Evolutionary conservation across 2,797 vertebrate species (phyloP).

Genomic region (Ptychobarbus kaznakovi): DNA sequence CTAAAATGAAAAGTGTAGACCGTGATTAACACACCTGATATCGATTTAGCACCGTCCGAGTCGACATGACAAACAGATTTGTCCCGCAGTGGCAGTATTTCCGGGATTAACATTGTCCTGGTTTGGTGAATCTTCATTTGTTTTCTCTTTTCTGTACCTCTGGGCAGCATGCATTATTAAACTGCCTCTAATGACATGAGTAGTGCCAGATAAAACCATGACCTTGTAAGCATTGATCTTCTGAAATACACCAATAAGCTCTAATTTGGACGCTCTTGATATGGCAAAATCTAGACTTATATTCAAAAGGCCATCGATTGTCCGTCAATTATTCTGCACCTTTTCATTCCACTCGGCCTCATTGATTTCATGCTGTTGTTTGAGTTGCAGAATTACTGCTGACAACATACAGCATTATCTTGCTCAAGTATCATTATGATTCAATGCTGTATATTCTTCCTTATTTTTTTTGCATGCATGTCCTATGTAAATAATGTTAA

Average conservation of each 20-base stretch:
- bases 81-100: slow-evolving; percentile 52
- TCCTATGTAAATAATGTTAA: neutral
- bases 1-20: slow-evolving; percentile 40
- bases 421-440: slow-evolving; percentile 22
- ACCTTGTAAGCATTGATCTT: slow-evolving; percentile 81
- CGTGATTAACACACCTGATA: slow-evolving; percentile 31
- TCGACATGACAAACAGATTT: slow-evolving; percentile 62
- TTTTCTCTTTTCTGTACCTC: slow-evolving; percentile 63
- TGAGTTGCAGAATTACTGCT: slow-evolving; percentile 52
- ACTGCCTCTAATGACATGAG: slow-evolving; percentile 75
- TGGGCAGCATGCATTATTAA: slow-evolving; percentile 78
- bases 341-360: slow-evolving; percentile 67
- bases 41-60: slow-evolving; percentile 61
- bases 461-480: neutral
- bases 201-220: slow-evolving; percentile 73
- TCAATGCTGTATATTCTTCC: slow-evolving; percentile 14
- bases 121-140: slow-evolving; percentile 57
- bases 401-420: slow-evolving; percentile 52
- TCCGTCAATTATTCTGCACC: slow-evolving; percentile 61
- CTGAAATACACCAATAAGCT: slow-evolving; percentile 72
- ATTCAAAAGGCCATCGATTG: slow-evolving; percentile 64
- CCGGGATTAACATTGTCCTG: slow-evolving; percentile 68
- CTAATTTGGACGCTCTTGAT: slow-evolving; percentile 71
- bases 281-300: slow-evolving; percentile 61
- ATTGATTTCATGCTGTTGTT: slow-evolving; percentile 65